These are phyloP conservation scores for Busseola fusca DNA, from an alignment of 2,888 invertebrate genomes.

Conservation along the genomic window DNA sequence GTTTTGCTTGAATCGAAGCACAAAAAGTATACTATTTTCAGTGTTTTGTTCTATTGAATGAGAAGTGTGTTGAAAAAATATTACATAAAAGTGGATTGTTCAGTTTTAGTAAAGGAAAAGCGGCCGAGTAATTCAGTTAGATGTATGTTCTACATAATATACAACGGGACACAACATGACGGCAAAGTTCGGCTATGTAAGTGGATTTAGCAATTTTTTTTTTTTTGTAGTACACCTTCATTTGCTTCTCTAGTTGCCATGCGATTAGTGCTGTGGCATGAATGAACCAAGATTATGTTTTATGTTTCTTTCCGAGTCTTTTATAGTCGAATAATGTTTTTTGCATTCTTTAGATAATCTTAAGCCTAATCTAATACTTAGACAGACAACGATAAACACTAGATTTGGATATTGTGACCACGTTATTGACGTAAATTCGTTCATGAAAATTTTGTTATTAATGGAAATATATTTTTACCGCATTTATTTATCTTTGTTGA, in stretches of 20 bases:
- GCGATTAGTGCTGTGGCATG: constrained; percentile 32
- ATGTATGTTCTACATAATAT: constrained; percentile 88
- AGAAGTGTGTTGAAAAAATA: constrained; percentile 83
- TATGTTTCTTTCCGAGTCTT: constrained; percentile 30
- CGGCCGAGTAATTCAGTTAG: constrained; percentile 87
- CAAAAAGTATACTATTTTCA: constrained; percentile 81
- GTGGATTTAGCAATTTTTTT: constrained; percentile 64
- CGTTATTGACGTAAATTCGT: constrained; percentile 30
- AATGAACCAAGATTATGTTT: constrained; percentile 37
- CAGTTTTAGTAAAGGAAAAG: constrained; percentile 84
- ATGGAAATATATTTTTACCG: constrained; percentile 64
- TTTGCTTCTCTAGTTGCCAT: constrained; percentile 46
- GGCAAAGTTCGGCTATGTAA: constrained; percentile 90
- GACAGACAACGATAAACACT: constrained; percentile 35
- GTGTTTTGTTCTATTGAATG: constrained; percentile 86
- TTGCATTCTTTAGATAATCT: constrained; percentile 33
- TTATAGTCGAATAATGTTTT: constrained; percentile 43
- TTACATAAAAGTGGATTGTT: constrained; percentile 87
- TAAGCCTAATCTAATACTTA: constrained; percentile 46
- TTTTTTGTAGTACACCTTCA: constrained; percentile 29
- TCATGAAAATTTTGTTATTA: constrained; percentile 61
- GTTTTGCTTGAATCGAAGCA: constrained; percentile 74
- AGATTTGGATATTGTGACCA: constrained; percentile 19
- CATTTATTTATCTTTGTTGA: constrained; percentile 55
- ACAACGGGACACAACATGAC: constrained; percentile 90